phyloP scores from a whole-genome alignment of 2,113 vertebrate genomes.

The Oceanodroma tethys region DNA sequence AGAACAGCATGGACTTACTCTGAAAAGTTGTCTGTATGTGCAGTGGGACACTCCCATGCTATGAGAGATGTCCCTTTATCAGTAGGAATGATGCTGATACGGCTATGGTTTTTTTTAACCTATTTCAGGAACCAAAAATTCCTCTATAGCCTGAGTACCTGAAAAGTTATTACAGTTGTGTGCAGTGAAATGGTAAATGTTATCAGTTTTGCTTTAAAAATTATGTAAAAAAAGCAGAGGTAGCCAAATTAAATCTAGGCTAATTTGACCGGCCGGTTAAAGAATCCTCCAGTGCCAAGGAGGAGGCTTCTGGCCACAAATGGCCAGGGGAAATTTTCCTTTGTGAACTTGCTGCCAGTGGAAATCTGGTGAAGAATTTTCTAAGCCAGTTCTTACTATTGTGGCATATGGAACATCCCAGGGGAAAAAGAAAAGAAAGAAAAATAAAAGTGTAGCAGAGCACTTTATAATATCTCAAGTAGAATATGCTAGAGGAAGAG shows the following conservation, averaged over 20 bases:
- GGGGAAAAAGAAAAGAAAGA: background rate
- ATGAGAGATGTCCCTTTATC: background rate
- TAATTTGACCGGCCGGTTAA: background rate
- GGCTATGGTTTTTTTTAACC: rapidly evolving
- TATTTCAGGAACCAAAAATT: background rate
- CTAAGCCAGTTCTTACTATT: background rate
- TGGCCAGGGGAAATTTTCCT: background rate
- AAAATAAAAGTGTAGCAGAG: background rate
- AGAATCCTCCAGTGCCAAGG: background rate
- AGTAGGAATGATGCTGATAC: background rate
- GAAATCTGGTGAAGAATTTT: background rate
- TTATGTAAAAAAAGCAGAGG: background rate
- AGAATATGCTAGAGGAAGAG: background rate
- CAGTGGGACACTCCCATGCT: background rate
- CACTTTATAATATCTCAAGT: background rate
- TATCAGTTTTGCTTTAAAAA: background rate
- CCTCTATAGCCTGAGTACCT: background rate
- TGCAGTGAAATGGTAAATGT: background rate
- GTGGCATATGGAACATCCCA: background rate
- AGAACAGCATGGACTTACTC: background rate
- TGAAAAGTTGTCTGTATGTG: background rate
- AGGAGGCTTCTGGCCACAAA: background rate
- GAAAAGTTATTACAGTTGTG: background rate
- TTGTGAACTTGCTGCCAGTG: background rate
- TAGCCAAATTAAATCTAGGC: background rate